Conservation (phyloP, 2,113 vertebrate genomes). For the Dascyllus trimaculatus region DNA sequence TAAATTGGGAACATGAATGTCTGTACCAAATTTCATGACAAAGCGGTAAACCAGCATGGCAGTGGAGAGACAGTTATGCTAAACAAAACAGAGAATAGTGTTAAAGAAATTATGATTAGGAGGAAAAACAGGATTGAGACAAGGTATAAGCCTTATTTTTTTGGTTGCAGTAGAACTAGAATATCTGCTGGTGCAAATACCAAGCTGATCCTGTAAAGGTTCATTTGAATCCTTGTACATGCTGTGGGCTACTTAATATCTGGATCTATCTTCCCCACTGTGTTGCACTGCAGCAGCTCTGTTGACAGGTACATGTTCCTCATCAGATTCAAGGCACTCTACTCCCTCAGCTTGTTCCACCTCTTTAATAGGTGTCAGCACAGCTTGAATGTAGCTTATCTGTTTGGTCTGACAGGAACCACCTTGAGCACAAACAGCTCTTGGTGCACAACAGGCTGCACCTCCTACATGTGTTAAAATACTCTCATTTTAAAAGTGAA, state of each 20-base stretch:
- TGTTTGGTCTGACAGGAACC: conserved; percentile 37
- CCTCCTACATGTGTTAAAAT: conserved; percentile 37
- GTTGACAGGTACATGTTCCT: conserved; percentile 37
- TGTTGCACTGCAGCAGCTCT: background rate
- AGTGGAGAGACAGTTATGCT: no score
- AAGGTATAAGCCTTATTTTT: no score
- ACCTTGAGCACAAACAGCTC: conserved; percentile 24
- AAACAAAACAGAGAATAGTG: no score
- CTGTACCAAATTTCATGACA: no score
- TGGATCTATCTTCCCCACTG: background rate
- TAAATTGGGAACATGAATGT: no score
- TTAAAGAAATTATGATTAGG: no score
- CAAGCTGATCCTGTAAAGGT: no score
- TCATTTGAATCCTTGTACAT: background rate
- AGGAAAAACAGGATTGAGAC: no score
- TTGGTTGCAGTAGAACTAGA: no score
- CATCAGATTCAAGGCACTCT: conserved; percentile 20
- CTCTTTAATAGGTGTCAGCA: conserved; percentile 39
- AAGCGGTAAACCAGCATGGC: no score
- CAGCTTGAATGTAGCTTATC: conserved; percentile 19
- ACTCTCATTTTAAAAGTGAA: background rate
- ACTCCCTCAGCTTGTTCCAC: background rate
- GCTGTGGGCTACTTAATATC: conserved; percentile 12
- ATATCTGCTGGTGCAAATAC: no score
- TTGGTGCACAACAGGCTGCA: background rate